phyloP scores from a whole-genome alignment of 2,888 invertebrate genomes.

The Pasiphila rectangulata region DNA sequence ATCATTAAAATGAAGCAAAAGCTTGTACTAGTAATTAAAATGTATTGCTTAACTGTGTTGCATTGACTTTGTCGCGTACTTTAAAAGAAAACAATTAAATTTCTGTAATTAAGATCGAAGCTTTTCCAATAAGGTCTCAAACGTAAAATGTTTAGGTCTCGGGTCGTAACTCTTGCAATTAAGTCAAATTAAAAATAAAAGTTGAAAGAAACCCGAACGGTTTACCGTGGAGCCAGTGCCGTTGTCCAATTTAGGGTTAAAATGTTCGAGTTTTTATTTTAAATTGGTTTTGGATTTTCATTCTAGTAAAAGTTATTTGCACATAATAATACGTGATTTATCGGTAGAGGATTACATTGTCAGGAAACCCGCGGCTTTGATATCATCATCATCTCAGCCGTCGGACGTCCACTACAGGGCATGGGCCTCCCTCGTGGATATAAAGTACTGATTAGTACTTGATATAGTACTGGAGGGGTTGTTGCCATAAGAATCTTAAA shows the following conservation, averaged over 20 bases:
- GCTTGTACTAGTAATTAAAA: no score
- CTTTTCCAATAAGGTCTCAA: constrained; percentile 55
- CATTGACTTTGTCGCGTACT: constrained; percentile 13
- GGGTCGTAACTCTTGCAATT: constrained; percentile 74
- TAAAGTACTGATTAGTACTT: no score
- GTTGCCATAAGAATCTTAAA: no score
- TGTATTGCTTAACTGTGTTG: background rate
- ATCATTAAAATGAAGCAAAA: no score
- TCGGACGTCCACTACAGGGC: no score
- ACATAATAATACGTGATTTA: no score
- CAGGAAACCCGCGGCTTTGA: no score
- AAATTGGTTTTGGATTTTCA: background rate
- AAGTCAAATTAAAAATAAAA: constrained; percentile 77
- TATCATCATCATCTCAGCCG: no score
- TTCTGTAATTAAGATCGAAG: constrained; percentile 53
- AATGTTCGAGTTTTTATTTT: constrained; percentile 2
- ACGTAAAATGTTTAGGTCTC: constrained; percentile 58
- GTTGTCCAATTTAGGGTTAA: constrained; percentile 22
- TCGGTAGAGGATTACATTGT: no score
- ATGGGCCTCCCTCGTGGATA: no score
- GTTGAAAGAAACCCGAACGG: constrained; percentile 52
- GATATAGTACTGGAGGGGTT: no score
- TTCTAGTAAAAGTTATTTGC: no score
- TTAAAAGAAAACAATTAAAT: constrained; percentile 38
- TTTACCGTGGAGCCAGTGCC: constrained; percentile 26